Conservation (phyloP, 2,888 invertebrate species). For the Scaptodrosophila latifasciaeformis region DNA sequence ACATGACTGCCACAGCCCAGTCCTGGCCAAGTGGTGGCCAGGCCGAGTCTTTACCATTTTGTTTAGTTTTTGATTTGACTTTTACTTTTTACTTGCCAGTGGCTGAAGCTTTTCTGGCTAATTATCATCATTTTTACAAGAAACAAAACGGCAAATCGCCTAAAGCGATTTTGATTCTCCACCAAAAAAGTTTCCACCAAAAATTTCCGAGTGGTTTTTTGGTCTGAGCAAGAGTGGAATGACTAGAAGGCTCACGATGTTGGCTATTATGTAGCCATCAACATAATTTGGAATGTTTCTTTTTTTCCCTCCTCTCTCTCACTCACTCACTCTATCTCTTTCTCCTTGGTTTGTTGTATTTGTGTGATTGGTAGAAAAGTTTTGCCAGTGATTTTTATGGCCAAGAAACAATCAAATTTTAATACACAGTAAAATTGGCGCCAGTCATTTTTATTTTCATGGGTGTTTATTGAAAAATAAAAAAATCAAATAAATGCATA, state of each 20-base stretch:
- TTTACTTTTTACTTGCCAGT: slow-evolving; percentile 44
- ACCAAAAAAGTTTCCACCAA: slow-evolving; percentile 34
- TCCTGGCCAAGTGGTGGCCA: not conserved
- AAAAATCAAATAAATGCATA: slow-evolving; percentile 60
- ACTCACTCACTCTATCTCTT: no score
- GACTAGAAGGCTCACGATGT: not conserved
- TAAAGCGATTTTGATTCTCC: slow-evolving; percentile 45
- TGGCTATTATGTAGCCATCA: slow-evolving; percentile 63
- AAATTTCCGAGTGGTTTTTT: no score
- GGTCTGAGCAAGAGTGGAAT: slow-evolving; percentile 13
- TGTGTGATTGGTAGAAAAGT: slow-evolving; percentile 46
- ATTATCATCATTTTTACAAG: slow-evolving; percentile 68
- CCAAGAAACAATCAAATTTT: slow-evolving; percentile 63
- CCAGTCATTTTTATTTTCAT: slow-evolving; percentile 32
- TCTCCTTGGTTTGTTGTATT: slow-evolving; percentile 24
- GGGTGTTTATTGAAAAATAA: slow-evolving; percentile 61
- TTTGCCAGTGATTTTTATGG: slow-evolving; percentile 64
- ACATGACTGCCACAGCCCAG: slow-evolving; percentile 46
- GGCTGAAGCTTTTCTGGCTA: slow-evolving; percentile 50
- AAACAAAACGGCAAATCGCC: slow-evolving; percentile 46
- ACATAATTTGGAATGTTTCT: slow-evolving; percentile 57
- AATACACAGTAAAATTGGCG: slow-evolving; percentile 55
- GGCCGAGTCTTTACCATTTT: slow-evolving; percentile 56
- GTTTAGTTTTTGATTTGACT: slow-evolving; percentile 69
- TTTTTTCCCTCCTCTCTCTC: slow-evolving; percentile 2